These are phyloP conservation scores for Scomber japonicus DNA, from an alignment of 2,113 vertebrate genomes.

Conservation along the genomic window DNA sequence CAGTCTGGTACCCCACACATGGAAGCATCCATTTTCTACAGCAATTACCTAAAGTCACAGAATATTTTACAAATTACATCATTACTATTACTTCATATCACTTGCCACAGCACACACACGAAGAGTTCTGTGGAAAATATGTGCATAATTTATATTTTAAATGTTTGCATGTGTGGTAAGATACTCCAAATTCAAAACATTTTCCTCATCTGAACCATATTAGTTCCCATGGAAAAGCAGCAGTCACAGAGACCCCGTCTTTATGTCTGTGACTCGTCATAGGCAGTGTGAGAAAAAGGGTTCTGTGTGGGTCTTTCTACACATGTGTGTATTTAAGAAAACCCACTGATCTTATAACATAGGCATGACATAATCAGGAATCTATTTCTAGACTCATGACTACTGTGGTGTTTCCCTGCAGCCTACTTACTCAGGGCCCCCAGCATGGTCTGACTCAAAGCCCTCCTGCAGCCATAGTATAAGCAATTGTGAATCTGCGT, in stretches of 20 bases:
- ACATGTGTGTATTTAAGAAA: slow-evolving; percentile 64
- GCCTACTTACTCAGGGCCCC: slow-evolving; percentile 58
- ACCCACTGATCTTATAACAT: slow-evolving; percentile 41
- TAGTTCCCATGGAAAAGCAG: slow-evolving; percentile 43
- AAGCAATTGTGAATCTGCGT: slow-evolving; percentile 41
- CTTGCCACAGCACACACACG: slow-evolving; percentile 19
- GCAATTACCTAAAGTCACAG: background rate
- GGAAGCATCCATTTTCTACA: no score
- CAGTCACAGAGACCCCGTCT: slow-evolving; percentile 47
- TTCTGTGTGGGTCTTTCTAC: slow-evolving; percentile 27
- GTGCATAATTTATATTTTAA: slow-evolving; percentile 38
- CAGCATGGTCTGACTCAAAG: slow-evolving; percentile 58
- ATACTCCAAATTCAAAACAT: slow-evolving; percentile 49
- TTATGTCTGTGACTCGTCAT: slow-evolving; percentile 59
- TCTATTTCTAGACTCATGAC: slow-evolving; percentile 73
- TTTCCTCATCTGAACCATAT: slow-evolving; percentile 59
- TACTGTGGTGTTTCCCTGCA: slow-evolving; percentile 60
- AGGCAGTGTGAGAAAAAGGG: slow-evolving; percentile 49
- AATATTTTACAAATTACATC: background rate
- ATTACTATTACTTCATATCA: slow-evolving; percentile 28
- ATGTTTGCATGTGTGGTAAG: slow-evolving; percentile 56
- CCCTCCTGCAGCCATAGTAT: slow-evolving; percentile 54
- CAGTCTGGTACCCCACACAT: no score
- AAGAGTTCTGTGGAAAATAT: slow-evolving; percentile 50
- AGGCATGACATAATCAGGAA: slow-evolving; percentile 71